Conservation (phyloP, 2,888 invertebrate genomes). For the Limnephilus marmoratus region DNA sequence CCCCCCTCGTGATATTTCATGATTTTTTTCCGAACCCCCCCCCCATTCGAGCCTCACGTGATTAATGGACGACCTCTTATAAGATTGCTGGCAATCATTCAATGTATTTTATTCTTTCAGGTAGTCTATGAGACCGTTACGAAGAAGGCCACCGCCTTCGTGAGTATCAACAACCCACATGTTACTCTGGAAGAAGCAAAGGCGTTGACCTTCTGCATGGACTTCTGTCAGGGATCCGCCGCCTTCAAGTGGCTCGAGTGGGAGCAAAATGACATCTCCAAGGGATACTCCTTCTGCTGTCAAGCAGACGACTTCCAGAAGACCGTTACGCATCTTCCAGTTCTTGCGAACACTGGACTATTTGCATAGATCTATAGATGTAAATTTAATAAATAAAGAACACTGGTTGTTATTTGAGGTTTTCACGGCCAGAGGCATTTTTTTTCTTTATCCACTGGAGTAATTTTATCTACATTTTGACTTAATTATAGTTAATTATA, state of each 20-base stretch:
- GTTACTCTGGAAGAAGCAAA: conserved; percentile 72
- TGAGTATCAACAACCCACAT: conserved; percentile 82
- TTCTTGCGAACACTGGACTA: conserved; percentile 73
- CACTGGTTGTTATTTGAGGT: too few relatives aligned
- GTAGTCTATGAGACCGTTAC: conserved; percentile 77
- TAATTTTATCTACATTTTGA: too few relatives aligned
- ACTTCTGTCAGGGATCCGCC: conserved; percentile 76
- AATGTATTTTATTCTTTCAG: conserved; percentile 68
- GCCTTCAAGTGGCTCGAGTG: conserved; percentile 80
- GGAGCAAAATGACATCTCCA: conserved; percentile 74
- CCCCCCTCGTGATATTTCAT: too few relatives aligned
- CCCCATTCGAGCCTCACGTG: too few relatives aligned
- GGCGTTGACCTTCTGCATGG: conserved; percentile 75
- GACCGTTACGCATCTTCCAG: conserved; percentile 77
- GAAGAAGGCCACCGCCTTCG: conserved; percentile 77
- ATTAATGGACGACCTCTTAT: too few relatives aligned
- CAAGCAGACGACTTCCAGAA: conserved; percentile 77
- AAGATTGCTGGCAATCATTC: too few relatives aligned
- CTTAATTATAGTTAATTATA: too few relatives aligned
- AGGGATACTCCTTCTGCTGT: conserved; percentile 81
- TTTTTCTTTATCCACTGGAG: too few relatives aligned
- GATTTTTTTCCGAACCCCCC: too few relatives aligned
- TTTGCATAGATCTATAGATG: conserved; percentile 68
- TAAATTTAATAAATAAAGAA: too few relatives aligned
- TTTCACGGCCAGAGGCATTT: too few relatives aligned